Evolutionary conservation across 2,797 vertebrate genomes (phyloP).

Genomic region (Peromyscus nudipes): DNA sequence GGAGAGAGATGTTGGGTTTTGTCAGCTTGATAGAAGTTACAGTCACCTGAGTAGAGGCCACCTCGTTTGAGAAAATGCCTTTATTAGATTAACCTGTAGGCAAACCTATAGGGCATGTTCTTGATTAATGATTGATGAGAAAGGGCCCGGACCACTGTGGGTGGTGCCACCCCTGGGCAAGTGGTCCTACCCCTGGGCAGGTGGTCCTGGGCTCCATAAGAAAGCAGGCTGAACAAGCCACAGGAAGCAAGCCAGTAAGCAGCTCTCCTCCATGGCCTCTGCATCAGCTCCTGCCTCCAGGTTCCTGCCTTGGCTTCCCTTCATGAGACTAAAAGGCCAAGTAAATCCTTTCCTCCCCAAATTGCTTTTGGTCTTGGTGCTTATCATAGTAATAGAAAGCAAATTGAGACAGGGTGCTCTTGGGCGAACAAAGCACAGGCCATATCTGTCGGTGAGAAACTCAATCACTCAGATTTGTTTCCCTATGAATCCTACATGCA

Average conservation of each 20-base stretch:
- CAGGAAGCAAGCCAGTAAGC: background rate
- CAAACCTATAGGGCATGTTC: background rate
- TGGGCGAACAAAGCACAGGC: background rate
- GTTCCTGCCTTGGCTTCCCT: background rate
- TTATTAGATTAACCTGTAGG: background rate
- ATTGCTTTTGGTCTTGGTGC: background rate
- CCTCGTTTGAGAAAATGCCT: background rate
- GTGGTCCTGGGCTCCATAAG: background rate
- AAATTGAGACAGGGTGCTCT: background rate
- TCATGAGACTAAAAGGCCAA: background rate
- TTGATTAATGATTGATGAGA: background rate
- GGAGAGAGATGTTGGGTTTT: background rate
- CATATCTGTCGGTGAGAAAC: background rate
- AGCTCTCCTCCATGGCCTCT: background rate
- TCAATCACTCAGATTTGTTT: background rate
- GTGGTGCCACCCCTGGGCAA: background rate
- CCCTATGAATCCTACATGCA: background rate
- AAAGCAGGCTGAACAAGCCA: background rate
- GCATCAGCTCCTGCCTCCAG: background rate
- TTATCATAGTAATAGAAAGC: background rate
- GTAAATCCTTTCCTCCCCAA: background rate
- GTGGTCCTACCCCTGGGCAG: background rate
- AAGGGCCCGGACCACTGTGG: background rate
- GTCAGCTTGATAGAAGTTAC: background rate
- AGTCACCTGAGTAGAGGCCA: background rate